Conservation (phyloP, 2,888 invertebrate genomes). For the Plusia festucae region DNA sequence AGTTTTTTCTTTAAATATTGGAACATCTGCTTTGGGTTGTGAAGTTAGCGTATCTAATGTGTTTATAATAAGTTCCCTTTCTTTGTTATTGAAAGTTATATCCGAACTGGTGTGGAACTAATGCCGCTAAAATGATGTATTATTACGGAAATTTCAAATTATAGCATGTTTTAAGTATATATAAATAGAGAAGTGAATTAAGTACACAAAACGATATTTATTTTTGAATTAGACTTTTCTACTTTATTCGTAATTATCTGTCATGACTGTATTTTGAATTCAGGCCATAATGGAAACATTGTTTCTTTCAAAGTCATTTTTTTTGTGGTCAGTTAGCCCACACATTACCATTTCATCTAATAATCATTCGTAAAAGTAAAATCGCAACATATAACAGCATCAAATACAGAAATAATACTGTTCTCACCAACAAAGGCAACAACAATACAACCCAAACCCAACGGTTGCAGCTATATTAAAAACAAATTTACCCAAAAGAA, state of each 20-base stretch:
- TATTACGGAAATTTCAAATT: conserved; percentile 37
- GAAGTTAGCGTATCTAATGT: conserved; percentile 75
- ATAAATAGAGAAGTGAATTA: background rate
- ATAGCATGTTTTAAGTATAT: background rate
- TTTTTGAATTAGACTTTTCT: background rate
- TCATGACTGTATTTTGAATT: too few relatives aligned
- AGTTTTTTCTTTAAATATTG: conserved; percentile 48
- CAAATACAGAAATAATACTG: too few relatives aligned
- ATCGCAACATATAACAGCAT: too few relatives aligned
- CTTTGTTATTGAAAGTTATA: conserved; percentile 64
- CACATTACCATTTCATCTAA: too few relatives aligned
- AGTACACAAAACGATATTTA: background rate
- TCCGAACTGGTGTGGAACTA: conserved; percentile 54
- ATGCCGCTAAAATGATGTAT: conserved; percentile 45
- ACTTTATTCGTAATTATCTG: too few relatives aligned
- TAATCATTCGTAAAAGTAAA: too few relatives aligned
- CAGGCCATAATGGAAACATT: background rate
- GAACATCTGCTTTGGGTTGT: conserved; percentile 69
- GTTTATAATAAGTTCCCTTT: conserved; percentile 73
- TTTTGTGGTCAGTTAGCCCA: too few relatives aligned
- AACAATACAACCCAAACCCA: too few relatives aligned
- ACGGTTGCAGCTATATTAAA: background rate
- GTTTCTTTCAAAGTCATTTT: too few relatives aligned
- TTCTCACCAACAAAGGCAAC: too few relatives aligned
- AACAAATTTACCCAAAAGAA: conserved; percentile 1